A percentile compares a stretch with the other conserved stretches of the same genome.
Conservation (phyloP, 2,888 invertebrate species). For the Lymantria monacha region DNA sequence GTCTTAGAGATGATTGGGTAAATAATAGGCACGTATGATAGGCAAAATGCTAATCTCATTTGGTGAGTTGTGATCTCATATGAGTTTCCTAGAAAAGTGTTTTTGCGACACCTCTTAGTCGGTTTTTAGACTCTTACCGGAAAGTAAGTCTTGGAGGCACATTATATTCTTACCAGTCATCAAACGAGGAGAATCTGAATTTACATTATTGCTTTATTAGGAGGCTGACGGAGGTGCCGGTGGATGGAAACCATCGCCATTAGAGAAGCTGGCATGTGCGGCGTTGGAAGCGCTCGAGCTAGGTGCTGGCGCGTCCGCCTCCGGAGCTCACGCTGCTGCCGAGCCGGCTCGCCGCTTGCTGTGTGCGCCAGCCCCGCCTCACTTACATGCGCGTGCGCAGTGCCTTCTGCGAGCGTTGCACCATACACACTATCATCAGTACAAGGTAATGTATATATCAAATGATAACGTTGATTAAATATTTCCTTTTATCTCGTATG, state of each 20-base stretch:
- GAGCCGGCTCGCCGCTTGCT: conserved; percentile 64
- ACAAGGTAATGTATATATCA: conserved; percentile 84
- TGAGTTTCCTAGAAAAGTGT: too few relatives aligned
- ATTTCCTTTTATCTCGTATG: neutral
- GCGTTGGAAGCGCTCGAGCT: conserved; percentile 71
- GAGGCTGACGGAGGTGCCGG: conserved; percentile 58
- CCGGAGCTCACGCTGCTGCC: conserved; percentile 45
- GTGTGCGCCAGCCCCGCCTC: conserved; percentile 69
- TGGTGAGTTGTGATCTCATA: too few relatives aligned
- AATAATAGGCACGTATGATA: too few relatives aligned
- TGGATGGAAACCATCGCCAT: conserved; percentile 64
- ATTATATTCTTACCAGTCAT: too few relatives aligned
- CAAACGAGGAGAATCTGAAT: neutral
- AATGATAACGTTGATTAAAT: neutral
- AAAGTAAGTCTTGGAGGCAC: too few relatives aligned
- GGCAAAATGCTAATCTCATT: too few relatives aligned
- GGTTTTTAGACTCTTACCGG: too few relatives aligned
- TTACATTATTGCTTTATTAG: conserved; percentile 30
- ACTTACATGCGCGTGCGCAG: conserved; percentile 84
- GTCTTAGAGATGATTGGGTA: too few relatives aligned
- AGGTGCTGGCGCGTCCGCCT: conserved; percentile 51
- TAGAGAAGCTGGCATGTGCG: conserved; percentile 72
- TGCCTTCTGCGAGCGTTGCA: conserved; percentile 91
- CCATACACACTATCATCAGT: conserved; percentile 90
- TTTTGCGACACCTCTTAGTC: too few relatives aligned